These are phyloP conservation scores for Callinectes sapidus DNA, from an alignment of 2,888 invertebrate species.

Conservation along the genomic window DNA sequence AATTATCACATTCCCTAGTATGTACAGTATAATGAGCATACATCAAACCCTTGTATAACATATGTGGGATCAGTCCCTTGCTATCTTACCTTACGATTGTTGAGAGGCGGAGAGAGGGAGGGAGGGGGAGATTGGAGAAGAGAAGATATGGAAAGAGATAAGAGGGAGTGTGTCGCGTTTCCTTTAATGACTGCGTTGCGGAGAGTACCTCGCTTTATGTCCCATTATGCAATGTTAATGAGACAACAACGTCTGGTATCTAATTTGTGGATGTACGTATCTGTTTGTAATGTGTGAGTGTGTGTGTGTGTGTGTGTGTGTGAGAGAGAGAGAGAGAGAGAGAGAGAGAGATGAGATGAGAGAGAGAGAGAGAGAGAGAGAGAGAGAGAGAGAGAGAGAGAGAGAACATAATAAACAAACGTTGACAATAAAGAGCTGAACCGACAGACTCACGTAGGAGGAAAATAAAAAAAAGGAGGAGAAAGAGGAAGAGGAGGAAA, in stretches of 20 bases:
- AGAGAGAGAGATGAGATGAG: slow-evolving; percentile 20
- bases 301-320: neutral
- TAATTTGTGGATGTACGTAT: neutral
- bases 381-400: slow-evolving; percentile 25
- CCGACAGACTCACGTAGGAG: neutral
- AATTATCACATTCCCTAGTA: neutral
- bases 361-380: slow-evolving; percentile 25
- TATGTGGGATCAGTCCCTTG: neutral
- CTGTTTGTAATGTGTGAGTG: too few species aligned
- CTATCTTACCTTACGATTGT: neutral
- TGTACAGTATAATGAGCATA: neutral
- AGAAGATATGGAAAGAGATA: neutral
- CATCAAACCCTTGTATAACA: neutral
- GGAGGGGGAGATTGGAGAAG: neutral
- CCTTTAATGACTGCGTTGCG: neutral
- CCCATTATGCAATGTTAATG: neutral
- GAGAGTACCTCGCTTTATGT: neutral
- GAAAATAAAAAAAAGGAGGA: neutral
- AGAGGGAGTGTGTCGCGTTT: neutral
- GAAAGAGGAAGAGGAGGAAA: neutral
- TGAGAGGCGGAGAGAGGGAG: neutral
- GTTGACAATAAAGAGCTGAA: neutral
- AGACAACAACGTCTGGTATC: neutral
- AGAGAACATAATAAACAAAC: neutral
- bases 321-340: neutral